phyloP scores from a whole-genome alignment of 2,797 vertebrate genomes.

The Trachops cirrhosus region DNA sequence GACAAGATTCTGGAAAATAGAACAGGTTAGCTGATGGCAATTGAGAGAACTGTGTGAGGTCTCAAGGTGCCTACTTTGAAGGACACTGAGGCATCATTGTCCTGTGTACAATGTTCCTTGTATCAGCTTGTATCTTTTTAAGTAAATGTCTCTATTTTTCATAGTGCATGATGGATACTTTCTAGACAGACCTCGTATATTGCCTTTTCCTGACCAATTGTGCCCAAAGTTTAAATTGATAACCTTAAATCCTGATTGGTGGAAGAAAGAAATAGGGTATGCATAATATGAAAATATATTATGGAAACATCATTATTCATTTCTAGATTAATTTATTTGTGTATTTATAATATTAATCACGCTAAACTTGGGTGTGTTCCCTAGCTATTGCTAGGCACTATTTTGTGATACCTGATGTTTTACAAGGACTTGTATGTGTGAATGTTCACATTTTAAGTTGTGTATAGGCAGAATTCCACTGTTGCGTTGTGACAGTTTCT shows the following conservation, averaged over 20 bases:
- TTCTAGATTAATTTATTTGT: background rate
- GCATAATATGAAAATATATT: background rate
- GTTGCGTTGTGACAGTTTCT: constrained; percentile 70
- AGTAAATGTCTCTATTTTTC: background rate
- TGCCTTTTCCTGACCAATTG: background rate
- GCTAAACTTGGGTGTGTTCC: background rate
- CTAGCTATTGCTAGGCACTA: background rate
- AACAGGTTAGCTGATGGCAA: background rate
- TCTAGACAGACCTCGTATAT: background rate
- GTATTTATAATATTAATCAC: background rate
- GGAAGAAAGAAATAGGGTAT: background rate
- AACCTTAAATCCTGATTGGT: background rate
- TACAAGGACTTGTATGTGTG: background rate
- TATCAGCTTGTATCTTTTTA: background rate
- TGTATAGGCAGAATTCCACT: constrained; percentile 68
- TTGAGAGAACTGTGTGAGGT: background rate
- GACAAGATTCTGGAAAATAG: background rate
- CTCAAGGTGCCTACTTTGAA: background rate
- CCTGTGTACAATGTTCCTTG: background rate
- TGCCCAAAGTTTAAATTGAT: background rate
- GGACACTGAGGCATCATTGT: background rate
- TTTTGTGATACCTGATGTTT: background rate
- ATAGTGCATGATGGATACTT: background rate
- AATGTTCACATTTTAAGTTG: background rate
- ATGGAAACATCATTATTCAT: background rate